Conservation (phyloP, 2,888 invertebrate genomes). For the Leucania comma region DNA sequence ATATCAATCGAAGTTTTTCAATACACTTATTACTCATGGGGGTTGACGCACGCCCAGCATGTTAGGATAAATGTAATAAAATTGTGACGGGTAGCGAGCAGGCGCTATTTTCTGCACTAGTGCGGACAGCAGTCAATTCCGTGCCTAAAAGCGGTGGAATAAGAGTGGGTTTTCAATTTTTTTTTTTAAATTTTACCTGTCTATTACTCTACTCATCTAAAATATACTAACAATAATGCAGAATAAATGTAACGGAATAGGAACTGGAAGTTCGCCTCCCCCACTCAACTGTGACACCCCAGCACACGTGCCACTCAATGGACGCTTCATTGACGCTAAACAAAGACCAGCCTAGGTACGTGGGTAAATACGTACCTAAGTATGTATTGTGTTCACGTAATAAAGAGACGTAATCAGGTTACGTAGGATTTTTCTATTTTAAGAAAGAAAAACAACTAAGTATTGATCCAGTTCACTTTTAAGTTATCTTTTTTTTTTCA, state of each 20-base stretch:
- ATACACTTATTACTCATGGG: too few relatives aligned
- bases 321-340: constrained; percentile 49
- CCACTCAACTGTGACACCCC: constrained; percentile 43
- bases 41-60: too few relatives aligned
- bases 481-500: not conserved
- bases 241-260: constrained; percentile 13
- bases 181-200: not conserved
- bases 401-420: constrained; percentile 21
- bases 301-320: constrained; percentile 28
- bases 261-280: constrained; percentile 7
- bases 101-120: too few relatives aligned
- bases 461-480: not conserved
- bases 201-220: not conserved
- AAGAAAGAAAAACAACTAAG: not conserved
- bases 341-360: constrained; percentile 34
- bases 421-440: constrained; percentile 12
- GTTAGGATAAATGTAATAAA: too few relatives aligned
- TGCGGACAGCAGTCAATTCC: too few relatives aligned
- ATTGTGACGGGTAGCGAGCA: too few relatives aligned
- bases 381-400: constrained; percentile 26
- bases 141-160: too few relatives aligned
- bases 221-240: not conserved
- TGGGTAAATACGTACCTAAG: not conserved
- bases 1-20: too few relatives aligned
- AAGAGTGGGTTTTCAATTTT: too few relatives aligned